Evolutionary conservation across 1,140 invertebrate genomes (phyloP).

Genomic region (Ostrea denselamellosa): DNA sequence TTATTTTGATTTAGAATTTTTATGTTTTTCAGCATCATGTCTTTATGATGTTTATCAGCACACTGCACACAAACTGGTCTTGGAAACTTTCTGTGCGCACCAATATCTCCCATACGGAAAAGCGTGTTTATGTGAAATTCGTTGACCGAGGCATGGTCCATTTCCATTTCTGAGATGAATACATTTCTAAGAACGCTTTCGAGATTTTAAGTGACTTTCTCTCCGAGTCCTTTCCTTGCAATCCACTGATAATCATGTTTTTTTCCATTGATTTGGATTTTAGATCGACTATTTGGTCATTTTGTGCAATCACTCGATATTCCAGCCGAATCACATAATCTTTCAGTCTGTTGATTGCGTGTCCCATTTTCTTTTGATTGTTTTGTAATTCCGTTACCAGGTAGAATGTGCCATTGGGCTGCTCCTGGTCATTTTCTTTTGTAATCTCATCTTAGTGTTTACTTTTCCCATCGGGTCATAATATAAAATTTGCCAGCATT

Average conservation of each 20-base stretch:
- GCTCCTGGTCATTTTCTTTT: slow-evolving; percentile 8
- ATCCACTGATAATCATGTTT: neutral
- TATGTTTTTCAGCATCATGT: neutral
- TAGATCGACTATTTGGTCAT: no score
- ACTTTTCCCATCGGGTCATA: neutral
- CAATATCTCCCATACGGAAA: no score
- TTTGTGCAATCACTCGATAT: no score
- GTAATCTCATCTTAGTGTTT: neutral
- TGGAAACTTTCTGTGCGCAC: no score
- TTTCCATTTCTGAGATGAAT: no score
- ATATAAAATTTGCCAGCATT: neutral
- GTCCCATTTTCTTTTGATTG: neutral
- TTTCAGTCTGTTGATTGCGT: neutral
- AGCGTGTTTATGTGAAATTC: no score
- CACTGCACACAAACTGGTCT: no score
- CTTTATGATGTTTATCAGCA: no score
- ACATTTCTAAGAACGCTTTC: no score
- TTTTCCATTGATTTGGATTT: neutral
- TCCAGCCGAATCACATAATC: neutral
- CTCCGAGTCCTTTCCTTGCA: neutral
- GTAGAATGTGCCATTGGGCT: neutral
- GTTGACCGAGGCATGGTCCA: no score
- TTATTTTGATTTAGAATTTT: neutral
- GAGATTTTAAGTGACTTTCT: neutral
- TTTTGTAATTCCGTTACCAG: neutral